Evolutionary conservation across 2,797 vertebrate species (phyloP).

Genomic region (Epinephelus coioides): DNA sequence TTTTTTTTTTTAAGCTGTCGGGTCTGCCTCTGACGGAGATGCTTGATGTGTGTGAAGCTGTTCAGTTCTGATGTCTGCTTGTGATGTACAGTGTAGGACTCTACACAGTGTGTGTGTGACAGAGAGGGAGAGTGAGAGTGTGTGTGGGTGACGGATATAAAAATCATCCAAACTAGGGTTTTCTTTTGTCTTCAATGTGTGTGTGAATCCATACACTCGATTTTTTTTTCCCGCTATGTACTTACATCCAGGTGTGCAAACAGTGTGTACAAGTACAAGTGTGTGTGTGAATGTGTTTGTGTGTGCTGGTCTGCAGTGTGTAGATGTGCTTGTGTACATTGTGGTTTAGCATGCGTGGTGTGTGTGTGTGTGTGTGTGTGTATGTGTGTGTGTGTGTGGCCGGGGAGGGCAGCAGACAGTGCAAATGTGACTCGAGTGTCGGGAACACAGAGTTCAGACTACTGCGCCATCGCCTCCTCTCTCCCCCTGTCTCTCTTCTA

Average conservation of each 20-base stretch:
- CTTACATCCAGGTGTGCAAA: constrained; percentile 22
- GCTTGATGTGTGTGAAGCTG: constrained; percentile 54
- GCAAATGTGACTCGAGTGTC: constrained; percentile 77
- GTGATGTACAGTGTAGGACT: constrained; percentile 51
- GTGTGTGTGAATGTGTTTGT: constrained; percentile 7
- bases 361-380: constrained; percentile 39
- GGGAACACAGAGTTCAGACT: constrained; percentile 79
- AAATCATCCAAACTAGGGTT: constrained; percentile 6
- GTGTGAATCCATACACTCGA: background rate
- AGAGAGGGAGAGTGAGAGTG: background rate
- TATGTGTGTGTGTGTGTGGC: constrained; percentile 38
- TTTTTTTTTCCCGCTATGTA: background rate
- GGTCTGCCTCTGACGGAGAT: constrained; percentile 32
- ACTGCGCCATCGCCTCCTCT: constrained; percentile 60
- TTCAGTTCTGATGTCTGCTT: constrained; percentile 49
- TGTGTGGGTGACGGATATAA: constrained; percentile 20
- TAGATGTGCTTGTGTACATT: constrained; percentile 18
- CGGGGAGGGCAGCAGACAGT: constrained; percentile 69
- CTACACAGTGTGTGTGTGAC: constrained; percentile 21
- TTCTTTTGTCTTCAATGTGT: constrained; percentile 33
- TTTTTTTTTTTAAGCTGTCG: constrained; percentile 61
- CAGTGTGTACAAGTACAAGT: background rate
- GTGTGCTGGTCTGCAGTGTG: constrained; percentile 27
- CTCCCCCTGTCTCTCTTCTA: constrained; percentile 31
- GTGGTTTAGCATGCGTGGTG: constrained; percentile 19